Conservation (phyloP, 1,140 invertebrate species). For the Myzus persicae region DNA sequence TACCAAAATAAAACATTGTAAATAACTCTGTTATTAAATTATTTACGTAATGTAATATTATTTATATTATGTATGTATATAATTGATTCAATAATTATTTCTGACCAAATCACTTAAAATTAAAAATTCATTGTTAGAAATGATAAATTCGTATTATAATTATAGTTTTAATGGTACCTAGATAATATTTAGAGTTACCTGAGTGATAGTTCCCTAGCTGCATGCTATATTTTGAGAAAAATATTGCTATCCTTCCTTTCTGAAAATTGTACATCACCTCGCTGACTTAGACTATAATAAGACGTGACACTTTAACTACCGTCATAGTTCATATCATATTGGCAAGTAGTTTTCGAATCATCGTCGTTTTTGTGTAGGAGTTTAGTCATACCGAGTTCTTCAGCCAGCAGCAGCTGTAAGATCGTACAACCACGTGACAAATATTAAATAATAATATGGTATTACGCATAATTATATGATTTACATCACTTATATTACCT, state of each 20-base stretch:
- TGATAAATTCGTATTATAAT: not conserved
- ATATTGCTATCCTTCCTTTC: not conserved
- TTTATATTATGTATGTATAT: no score
- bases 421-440: not conserved
- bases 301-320: no score
- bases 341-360: not conserved
- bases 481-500: not conserved
- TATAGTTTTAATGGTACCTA: no score
- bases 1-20: no score
- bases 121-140: not conserved
- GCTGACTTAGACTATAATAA: not conserved
- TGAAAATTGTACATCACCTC: not conserved
- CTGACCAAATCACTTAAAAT: not conserved
- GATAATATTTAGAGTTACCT: no score
- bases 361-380: not conserved
- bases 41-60: no score
- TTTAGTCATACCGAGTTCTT: not conserved
- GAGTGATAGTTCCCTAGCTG: no score
- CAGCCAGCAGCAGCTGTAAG: not conserved
- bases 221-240: not conserved
- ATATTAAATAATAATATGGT: not conserved
- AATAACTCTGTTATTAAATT: no score
- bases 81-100: not conserved
- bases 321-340: no score
- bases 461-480: not conserved